These are phyloP conservation scores for Gymnoscelis rufifasciata DNA, from an alignment of 2,888 invertebrate species.

Conservation along the genomic window DNA sequence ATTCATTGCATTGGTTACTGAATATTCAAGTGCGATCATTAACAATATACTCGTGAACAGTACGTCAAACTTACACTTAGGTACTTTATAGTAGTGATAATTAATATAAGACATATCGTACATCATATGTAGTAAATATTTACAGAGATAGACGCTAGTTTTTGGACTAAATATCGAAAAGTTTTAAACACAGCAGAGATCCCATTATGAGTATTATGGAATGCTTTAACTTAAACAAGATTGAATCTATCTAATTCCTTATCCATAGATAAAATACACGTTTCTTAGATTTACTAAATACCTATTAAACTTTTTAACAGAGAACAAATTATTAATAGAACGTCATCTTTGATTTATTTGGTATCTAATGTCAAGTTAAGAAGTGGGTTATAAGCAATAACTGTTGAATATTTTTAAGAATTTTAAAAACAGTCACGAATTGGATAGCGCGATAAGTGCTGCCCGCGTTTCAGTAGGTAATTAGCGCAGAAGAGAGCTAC, in stretches of 20 bases:
- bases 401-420: too few species aligned
- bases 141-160: conserved; percentile 54
- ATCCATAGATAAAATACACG: conserved; percentile 34
- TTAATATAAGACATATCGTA: conserved; percentile 19
- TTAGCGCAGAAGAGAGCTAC: not conserved
- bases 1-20: conserved; percentile 41
- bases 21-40: conserved; percentile 6
- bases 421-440: too few species aligned
- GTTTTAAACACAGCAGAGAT: conserved; percentile 76
- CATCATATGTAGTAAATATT: conserved; percentile 35
- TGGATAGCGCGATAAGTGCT: too few species aligned
- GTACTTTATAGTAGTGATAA: conserved; percentile 35
- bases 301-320: conserved; percentile 39
- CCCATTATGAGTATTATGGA: conserved; percentile 73
- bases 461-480: too few species aligned
- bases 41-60: conserved; percentile 8
- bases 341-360: too few species aligned
- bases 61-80: not conserved
- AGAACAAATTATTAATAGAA: conserved; percentile 31
- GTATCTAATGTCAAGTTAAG: not conserved
- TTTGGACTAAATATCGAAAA: conserved; percentile 62
- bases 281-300: conserved; percentile 49
- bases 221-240: conserved; percentile 72
- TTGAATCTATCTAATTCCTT: conserved; percentile 69
- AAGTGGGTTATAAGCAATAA: not conserved